Evolutionary conservation across 2,113 vertebrate genomes (phyloP).

Genomic region (Aspidoscelis tigris): DNA sequence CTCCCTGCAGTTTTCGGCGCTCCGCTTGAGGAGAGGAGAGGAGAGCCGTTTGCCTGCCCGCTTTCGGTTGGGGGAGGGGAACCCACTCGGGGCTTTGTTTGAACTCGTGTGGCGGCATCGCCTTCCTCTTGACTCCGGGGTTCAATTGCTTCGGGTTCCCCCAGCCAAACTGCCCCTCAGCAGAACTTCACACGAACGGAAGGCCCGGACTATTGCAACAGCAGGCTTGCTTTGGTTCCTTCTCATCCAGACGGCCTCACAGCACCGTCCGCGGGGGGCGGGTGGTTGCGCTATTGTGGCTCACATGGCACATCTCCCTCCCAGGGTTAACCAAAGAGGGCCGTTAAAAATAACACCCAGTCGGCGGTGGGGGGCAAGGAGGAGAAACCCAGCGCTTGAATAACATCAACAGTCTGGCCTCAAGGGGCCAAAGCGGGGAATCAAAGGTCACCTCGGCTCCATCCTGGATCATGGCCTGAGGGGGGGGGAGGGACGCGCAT

Average conservation of each 20-base stretch:
- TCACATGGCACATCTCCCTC: constrained; percentile 51
- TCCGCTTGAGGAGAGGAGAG: background rate
- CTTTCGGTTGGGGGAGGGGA: constrained; percentile 16
- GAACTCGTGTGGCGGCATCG: constrained; percentile 27
- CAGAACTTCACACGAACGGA: constrained; percentile 54
- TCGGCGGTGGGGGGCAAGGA: background rate
- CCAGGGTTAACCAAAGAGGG: constrained; percentile 61
- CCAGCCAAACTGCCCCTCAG: constrained; percentile 47
- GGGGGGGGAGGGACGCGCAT: background rate
- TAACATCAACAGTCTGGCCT: constrained; percentile 23
- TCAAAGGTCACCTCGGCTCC: constrained; percentile 24
- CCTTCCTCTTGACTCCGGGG: constrained; percentile 26
- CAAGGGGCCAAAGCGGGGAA: constrained; percentile 47
- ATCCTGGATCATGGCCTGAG: background rate
- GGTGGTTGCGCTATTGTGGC: constrained; percentile 49
- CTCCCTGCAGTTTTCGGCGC: constrained; percentile 41
- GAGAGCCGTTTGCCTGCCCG: background rate
- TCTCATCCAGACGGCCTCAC: constrained; percentile 46
- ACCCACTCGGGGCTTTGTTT: constrained; percentile 48
- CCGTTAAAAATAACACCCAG: constrained; percentile 65
- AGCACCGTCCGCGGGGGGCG: constrained; percentile 24
- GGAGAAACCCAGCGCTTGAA: constrained; percentile 8
- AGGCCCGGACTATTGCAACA: background rate
- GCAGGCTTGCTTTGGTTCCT: constrained; percentile 7
- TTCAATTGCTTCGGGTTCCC: constrained; percentile 37